Percentiles rank a stretch among this genome's conserved stretches.
These are phyloP conservation scores for Hycleus cichorii DNA, from an alignment of 1,140 invertebrate genomes.

Conservation along the genomic window DNA sequence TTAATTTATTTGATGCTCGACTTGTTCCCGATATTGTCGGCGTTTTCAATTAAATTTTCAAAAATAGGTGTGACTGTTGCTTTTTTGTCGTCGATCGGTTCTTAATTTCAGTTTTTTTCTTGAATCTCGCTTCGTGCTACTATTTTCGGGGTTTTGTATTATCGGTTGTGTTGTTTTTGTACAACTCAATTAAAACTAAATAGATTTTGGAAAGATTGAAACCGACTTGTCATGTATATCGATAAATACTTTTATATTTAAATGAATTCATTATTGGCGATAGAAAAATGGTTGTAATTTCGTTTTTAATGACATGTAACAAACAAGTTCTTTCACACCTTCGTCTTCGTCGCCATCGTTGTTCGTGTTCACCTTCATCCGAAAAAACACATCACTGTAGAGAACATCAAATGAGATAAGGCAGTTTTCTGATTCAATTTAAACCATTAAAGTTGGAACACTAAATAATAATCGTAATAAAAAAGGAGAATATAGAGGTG, in stretches of 20 bases:
- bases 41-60: no score
- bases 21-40: constrained; percentile 5
- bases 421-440: constrained; percentile 10
- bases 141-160: background rate
- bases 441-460: constrained; percentile 9
- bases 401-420: constrained; percentile 1
- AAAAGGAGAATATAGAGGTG: no score
- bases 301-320: constrained; percentile 27
- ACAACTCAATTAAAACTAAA: constrained; percentile 23
- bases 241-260: constrained; percentile 33
- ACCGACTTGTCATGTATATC: constrained; percentile 22
- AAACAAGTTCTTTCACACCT: constrained; percentile 33
- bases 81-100: no score
- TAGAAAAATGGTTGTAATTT: constrained; percentile 31
- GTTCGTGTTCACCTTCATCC: no score
- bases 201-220: background rate
- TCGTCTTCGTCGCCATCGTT: background rate
- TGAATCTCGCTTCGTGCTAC: no score
- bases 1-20: constrained; percentile 14
- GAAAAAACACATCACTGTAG: no score
- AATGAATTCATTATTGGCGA: constrained; percentile 32
- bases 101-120: no score
- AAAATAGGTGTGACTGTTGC: no score
- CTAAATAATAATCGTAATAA: background rate
- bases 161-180: constrained; percentile 15